Percentiles rank a stretch among this genome's conserved stretches.
phyloP scores from a whole-genome alignment of 2,888 invertebrate species.

The Tetranychus piercei region DNA sequence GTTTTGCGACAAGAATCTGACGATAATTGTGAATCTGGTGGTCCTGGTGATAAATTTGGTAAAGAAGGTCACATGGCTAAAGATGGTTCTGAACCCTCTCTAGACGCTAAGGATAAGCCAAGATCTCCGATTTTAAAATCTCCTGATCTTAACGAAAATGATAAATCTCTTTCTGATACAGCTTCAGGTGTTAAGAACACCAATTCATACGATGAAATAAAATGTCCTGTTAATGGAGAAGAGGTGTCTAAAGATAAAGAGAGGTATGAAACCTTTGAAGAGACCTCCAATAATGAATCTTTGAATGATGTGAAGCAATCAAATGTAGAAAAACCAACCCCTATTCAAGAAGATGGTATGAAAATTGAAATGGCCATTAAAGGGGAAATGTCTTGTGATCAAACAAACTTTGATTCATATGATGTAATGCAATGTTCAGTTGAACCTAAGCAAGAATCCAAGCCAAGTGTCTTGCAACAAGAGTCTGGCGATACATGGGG shows the following conservation, averaged over 20 bases:
- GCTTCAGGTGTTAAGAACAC: slow-evolving; percentile 74
- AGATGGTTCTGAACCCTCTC: slow-evolving; percentile 9
- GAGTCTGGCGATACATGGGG: background rate
- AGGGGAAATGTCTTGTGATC: too few species aligned
- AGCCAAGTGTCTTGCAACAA: too few species aligned
- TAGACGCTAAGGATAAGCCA: background rate
- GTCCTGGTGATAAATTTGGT: slow-evolving; percentile 10
- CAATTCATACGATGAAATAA: slow-evolving; percentile 65
- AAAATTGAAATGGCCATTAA: slow-evolving; percentile 36
- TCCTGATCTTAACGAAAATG: slow-evolving; percentile 50
- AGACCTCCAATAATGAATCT: slow-evolving; percentile 47
- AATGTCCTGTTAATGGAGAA: slow-evolving; percentile 52
- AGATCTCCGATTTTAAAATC: slow-evolving; percentile 42
- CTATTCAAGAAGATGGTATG: slow-evolving; percentile 76
- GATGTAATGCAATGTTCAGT: background rate
- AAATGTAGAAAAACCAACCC: slow-evolving; percentile 67
- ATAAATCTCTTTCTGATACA: slow-evolving; percentile 48
- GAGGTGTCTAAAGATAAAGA: slow-evolving; percentile 33
- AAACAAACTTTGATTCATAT: background rate
- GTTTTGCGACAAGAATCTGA: too few species aligned
- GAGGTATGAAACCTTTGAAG: slow-evolving; percentile 47
- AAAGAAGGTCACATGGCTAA: slow-evolving; percentile 15
- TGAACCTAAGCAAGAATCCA: too few species aligned
- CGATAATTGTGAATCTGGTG: background rate
- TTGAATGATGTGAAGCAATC: slow-evolving; percentile 59